These are phyloP conservation scores for Gonioctena quinquepunctata DNA, from an alignment of 1,140 invertebrate genomes.

Conservation along the genomic window DNA sequence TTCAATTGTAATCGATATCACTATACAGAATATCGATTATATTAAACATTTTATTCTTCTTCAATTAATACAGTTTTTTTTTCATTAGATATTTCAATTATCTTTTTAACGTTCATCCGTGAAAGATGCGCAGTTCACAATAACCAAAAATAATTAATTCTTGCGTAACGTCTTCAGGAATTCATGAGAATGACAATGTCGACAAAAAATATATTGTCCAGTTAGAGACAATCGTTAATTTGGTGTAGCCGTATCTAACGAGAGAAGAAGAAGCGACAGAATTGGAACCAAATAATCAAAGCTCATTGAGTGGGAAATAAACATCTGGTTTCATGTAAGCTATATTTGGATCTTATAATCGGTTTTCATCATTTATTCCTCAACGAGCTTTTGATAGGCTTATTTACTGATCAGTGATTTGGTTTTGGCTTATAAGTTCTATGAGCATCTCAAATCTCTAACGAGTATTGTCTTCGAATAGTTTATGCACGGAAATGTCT, in stretches of 20 bases:
- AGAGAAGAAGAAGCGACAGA: neutral
- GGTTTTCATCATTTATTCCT: neutral
- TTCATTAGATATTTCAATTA: no score
- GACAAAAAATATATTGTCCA: neutral
- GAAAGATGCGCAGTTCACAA: no score
- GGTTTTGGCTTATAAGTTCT: neutral
- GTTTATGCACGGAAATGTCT: neutral
- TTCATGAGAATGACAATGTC: neutral
- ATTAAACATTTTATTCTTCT: no score
- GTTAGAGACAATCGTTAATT: neutral
- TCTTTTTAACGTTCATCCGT: no score
- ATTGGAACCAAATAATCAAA: neutral
- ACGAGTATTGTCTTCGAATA: neutral
- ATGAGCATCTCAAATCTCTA: neutral
- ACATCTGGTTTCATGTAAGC: neutral
- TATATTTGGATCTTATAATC: neutral
- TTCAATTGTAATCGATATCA: no score
- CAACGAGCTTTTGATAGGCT: neutral
- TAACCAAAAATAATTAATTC: no score
- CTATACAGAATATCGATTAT: no score
- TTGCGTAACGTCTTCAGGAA: neutral
- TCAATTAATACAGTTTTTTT: no score
- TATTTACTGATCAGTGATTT: neutral
- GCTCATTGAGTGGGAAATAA: neutral
- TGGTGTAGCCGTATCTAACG: neutral